These are phyloP conservation scores for Epinephelus lanceolatus DNA, from an alignment of 2,113 vertebrate genomes.

Conservation along the genomic window DNA sequence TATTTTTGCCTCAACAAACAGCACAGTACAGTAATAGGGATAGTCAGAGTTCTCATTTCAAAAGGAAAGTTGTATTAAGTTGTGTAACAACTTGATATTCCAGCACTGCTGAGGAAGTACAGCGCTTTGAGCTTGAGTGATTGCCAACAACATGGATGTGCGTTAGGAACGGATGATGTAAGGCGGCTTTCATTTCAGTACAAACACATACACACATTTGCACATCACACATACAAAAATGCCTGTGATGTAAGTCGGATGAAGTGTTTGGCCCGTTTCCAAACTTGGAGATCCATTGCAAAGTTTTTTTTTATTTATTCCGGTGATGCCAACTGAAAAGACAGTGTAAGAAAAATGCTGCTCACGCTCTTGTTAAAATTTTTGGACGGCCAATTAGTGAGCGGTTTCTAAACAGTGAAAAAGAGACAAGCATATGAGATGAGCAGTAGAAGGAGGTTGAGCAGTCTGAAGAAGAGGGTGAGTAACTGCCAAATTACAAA, in stretches of 20 bases:
- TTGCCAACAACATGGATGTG: conserved; percentile 12
- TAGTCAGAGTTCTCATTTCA: conserved; percentile 4
- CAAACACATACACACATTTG: conserved; percentile 1
- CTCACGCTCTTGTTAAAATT: background rate
- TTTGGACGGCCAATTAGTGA: conserved; percentile 39
- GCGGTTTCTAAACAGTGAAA: background rate
- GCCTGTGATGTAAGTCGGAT: conserved; percentile 21
- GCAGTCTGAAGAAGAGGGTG: conserved; percentile 11
- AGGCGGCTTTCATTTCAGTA: conserved; percentile 1
- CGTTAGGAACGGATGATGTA: background rate
- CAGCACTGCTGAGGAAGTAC: background rate
- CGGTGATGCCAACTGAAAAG: conserved; percentile 21
- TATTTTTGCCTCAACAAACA: background rate
- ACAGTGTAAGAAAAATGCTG: background rate
- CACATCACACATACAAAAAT: conserved; percentile 28
- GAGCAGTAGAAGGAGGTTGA: background rate
- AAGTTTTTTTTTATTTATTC: conserved; percentile 13
- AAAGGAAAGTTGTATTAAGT: background rate
- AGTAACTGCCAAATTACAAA: conserved; percentile 7
- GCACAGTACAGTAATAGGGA: background rate
- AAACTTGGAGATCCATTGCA: conserved; percentile 29
- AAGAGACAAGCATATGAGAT: conserved; percentile 5
- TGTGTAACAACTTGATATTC: background rate
- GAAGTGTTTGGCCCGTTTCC: background rate
- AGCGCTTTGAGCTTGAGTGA: conserved; percentile 1